These are phyloP conservation scores for Jacana jacana DNA, from an alignment of 2,113 vertebrate species.

Conservation along the genomic window DNA sequence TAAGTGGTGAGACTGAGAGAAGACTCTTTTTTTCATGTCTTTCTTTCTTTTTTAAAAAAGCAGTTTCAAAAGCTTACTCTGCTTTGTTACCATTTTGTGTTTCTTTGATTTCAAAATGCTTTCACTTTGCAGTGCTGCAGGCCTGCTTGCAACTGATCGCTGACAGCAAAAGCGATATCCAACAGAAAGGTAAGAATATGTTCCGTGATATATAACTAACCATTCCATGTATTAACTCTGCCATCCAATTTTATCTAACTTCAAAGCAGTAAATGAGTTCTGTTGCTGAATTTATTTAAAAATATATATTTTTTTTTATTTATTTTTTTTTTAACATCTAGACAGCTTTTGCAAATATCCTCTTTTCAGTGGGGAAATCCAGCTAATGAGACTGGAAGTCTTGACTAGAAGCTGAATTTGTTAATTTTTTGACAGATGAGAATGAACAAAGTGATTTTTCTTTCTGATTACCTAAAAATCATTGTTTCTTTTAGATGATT, in stretches of 20 bases:
- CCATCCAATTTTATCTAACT: not conserved
- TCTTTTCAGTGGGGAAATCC: not conserved
- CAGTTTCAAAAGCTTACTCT: not conserved
- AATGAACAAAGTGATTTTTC: not conserved
- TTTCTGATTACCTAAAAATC: not conserved
- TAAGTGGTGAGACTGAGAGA: not conserved
- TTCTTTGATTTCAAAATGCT: slow-evolving; percentile 16
- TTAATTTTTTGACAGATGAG: not conserved
- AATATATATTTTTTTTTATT: too few species aligned
- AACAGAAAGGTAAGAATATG: slow-evolving; percentile 82
- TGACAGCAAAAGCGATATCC: slow-evolving; percentile 78
- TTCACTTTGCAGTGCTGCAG: slow-evolving; percentile 80
- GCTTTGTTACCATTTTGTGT: not conserved
- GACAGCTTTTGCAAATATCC: not conserved
- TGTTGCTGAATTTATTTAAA: too few species aligned
- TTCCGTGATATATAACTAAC: not conserved
- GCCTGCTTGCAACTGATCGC: slow-evolving; percentile 91
- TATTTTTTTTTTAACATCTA: not conserved
- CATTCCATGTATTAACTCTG: not conserved
- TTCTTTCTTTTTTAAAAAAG: not conserved
- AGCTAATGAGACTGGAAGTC: not conserved
- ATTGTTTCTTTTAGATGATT: slow-evolving; percentile 62
- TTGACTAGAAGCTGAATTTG: not conserved
- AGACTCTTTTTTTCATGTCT: not conserved
- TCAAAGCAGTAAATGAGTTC: not conserved